Percentiles rank a stretch among this genome's conserved stretches.
Conservation (phyloP, 1,140 invertebrate species). For the Bombus impatiens region DNA sequence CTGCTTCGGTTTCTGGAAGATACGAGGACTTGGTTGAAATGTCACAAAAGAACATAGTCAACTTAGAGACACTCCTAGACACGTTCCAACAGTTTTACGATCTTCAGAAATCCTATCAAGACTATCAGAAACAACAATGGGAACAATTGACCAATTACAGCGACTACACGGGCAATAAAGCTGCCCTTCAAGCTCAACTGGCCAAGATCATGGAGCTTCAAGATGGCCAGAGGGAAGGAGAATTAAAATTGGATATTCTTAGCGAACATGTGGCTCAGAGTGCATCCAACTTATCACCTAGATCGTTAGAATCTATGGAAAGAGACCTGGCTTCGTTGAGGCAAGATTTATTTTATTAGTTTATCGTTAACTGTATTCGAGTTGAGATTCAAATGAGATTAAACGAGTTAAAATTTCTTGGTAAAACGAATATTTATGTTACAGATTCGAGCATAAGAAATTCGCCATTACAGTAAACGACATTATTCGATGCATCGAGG, state of each 20-base stretch:
- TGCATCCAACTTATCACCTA: slow-evolving; percentile 86
- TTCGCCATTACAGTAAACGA: slow-evolving; percentile 90
- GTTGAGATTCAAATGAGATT: too few relatives aligned
- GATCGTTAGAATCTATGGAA: slow-evolving; percentile 91
- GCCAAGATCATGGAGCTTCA: slow-evolving; percentile 90
- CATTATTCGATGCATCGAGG: slow-evolving; percentile 90
- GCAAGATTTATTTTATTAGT: slow-evolving; percentile 71
- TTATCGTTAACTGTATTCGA: too few relatives aligned
- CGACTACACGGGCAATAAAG: slow-evolving; percentile 92
- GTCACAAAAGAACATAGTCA: slow-evolving; percentile 85
- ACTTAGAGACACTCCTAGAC: slow-evolving; percentile 89
- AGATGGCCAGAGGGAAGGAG: slow-evolving; percentile 89
- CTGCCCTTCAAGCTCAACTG: slow-evolving; percentile 88
- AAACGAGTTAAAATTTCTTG: not conserved
- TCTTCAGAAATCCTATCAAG: slow-evolving; percentile 91
- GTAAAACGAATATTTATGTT: slow-evolving; percentile 11
- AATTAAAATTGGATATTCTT: slow-evolving; percentile 87
- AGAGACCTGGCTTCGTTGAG: slow-evolving; percentile 89
- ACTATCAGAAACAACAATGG: slow-evolving; percentile 94
- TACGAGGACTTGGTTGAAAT: slow-evolving; percentile 88
- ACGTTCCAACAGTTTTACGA: slow-evolving; percentile 93
- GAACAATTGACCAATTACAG: slow-evolving; percentile 89
- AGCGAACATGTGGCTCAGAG: slow-evolving; percentile 87
- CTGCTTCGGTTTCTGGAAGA: slow-evolving; percentile 87
- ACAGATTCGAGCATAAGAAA: slow-evolving; percentile 90